Evolutionary conservation across 2,888 invertebrate species (phyloP), one percentile per base, ranked within the genome.

Genomic region (Caenorhabditis virilis): DNA sequence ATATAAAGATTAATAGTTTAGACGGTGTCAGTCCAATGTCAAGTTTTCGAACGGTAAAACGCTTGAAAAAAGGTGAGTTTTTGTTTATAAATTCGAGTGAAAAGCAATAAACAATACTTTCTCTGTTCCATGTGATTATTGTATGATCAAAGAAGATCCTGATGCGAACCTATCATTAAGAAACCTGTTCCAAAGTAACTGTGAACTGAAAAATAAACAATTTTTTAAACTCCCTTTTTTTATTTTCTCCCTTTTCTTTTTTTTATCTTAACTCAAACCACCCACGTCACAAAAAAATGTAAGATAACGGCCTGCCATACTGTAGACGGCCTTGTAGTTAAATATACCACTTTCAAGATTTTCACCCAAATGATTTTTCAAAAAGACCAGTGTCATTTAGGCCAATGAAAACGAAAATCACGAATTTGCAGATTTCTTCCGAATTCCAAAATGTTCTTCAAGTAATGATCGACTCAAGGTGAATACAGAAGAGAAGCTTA

Each of bases 381-480:
- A 18, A 39, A 50, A 27, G 18, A 39, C 27, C n/a, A 9, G 11
- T n/a, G n/a, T n/a, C n/a, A n/a, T n/a, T n/a, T n/a, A n/a, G n/a
- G n/a, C n/a, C n/a, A n/a, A n/a, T n/a, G n/a, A n/a, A n/a, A n/a
- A n/a, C n/a, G 36, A 23, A 33, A 48, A 50, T 26, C 23, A 27
- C 13, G 18, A 15, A 25, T 30, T 72, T 73, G 45, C 57, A 75
- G 77, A n/a, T n/a, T n/a, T 52, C 11, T 27, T 45, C 6, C 54
- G 66, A 13, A 74, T 77, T 50, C 77, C 77, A 38, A 62, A 58
- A 9, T 77, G 77, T 50, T 49, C 62, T 9, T 35, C 61, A 15
- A 53, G 36, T 22, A 77, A 74, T 55, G 56, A 64, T 23, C 68
- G 73, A 33, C 22, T 20, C 6, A 47, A 50, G 2, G 62, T n/a